These are phyloP conservation scores for Aphelenchoides fujianensis DNA, from an alignment of 1,140 invertebrate species.

Conservation along the genomic window DNA sequence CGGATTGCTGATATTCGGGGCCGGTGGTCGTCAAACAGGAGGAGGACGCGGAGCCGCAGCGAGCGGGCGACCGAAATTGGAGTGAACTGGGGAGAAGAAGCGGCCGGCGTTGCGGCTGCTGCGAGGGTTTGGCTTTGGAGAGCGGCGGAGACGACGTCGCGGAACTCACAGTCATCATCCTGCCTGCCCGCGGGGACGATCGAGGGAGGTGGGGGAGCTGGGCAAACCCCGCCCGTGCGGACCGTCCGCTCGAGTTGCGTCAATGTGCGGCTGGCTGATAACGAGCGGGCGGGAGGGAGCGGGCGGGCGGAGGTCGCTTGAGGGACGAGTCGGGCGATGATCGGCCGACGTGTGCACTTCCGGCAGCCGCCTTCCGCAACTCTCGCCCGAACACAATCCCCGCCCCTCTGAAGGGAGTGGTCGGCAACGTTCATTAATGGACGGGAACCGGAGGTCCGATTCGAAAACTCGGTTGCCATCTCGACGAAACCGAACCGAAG, in stretches of 20 bases:
- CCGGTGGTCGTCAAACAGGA: neutral
- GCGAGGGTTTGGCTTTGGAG: neutral
- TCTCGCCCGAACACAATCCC: too few relatives aligned
- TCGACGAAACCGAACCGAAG: too few relatives aligned
- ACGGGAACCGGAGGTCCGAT: neutral
- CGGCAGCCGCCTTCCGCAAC: too few relatives aligned
- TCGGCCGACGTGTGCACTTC: neutral
- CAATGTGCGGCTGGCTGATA: slow-evolving; percentile 1
- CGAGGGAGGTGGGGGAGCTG: neutral
- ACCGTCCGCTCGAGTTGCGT: too few relatives aligned
- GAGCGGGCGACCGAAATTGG: neutral
- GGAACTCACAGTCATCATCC: neutral
- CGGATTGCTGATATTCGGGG: neutral
- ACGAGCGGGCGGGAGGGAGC: too few relatives aligned
- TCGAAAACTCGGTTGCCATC: neutral
- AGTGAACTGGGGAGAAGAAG: neutral
- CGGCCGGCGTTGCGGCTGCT: neutral
- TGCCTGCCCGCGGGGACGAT: neutral
- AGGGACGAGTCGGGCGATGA: too few relatives aligned
- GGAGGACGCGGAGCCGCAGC: neutral
- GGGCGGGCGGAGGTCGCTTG: too few relatives aligned
- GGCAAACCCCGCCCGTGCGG: too few relatives aligned
- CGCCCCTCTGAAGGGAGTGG: neutral
- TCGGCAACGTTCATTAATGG: neutral
- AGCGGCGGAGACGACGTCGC: neutral